Evolutionary conservation across 2,797 vertebrate species (phyloP).

Genomic region (Sebastiscus albofasciatus): DNA sequence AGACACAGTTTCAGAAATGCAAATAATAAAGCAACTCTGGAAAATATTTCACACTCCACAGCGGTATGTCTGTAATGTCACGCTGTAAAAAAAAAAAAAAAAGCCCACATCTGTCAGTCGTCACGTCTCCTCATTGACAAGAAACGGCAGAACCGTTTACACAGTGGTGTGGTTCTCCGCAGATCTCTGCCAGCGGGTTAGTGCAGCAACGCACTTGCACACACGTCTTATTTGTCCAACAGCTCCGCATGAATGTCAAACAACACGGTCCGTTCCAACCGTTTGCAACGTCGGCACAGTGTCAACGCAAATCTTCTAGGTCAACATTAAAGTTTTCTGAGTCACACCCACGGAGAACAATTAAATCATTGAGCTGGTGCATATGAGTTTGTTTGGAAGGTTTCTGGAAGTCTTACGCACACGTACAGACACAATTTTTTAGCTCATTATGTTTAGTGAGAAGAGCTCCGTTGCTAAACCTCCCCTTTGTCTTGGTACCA

Average conservation of each 20-base stretch:
- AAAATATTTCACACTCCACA: constrained; percentile 23
- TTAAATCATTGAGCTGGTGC: not conserved
- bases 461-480: not conserved
- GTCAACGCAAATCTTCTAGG: not conserved
- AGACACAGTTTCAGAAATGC: not conserved
- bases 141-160: constrained; percentile 20
- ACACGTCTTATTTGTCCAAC: constrained; percentile 42
- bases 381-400: not conserved
- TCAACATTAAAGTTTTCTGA: constrained; percentile 5
- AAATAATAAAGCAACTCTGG: not conserved
- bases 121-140: constrained; percentile 6
- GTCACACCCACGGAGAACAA: not conserved
- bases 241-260: constrained; percentile 16
- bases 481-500: constrained; percentile 3
- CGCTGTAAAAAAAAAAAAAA: not conserved
- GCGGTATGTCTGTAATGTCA: constrained; percentile 29
- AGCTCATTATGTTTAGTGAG: not conserved
- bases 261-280: not conserved
- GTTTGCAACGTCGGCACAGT: not conserved
- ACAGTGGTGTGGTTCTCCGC: constrained; percentile 44
- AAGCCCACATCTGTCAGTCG: not conserved
- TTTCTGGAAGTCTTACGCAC: not conserved
- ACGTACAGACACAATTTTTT: not conserved
- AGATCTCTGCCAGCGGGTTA: constrained; percentile 35
- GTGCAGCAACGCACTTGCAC: not conserved